Evolutionary conservation across 1,140 invertebrate species (phyloP), one percentile per base, ranked within the genome.

Genomic region (Lepidurus couesii): DNA sequence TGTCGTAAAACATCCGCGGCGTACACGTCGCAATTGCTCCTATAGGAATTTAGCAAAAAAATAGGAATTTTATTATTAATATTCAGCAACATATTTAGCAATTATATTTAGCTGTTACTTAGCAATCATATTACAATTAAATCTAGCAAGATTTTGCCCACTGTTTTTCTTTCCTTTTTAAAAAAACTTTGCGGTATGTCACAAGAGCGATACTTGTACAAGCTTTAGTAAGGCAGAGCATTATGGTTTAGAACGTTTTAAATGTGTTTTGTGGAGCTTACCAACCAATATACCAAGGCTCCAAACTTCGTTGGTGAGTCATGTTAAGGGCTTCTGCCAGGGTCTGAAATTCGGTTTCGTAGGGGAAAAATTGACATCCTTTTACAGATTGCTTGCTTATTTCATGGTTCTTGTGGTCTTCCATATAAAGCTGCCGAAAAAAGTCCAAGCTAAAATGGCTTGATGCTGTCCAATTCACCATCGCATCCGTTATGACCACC

Each of bases 201-300:
- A 3, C 2, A 34, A 34, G 34, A 34, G 34, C 4, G 34, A 3
- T 34, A 34, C 3, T 34, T 34, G 34, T 4, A 34, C 34, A 34
- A 34, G 34, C 34, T 34, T 34, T 34, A 34, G 34, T 34, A 3
- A 34, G 34, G 3, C 4, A 34, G 2, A 34, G 34, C 34, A 4
- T 34, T 34, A 34, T 34, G 34, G 34, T 34, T 34, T 34, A 34
- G 34, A 34, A 34, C 3, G 0, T 34, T 34, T 34, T 34, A 34
- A 34, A 4, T 4, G 34, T 34, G 34, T 34, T 34, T 34, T 34
- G 34, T 34, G 34, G 34, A 34, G 88, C 90, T 89, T 89, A 95
- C 94, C 95, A 97, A 44, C 95, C 95, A 80, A 97, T 91, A 84
- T 97, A 95, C 94, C 94, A 96, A 0, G 91, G 90, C 53, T 86